phyloP scores from a whole-genome alignment of 1,140 invertebrate genomes.

The Maconellicoccus hirsutus region DNA sequence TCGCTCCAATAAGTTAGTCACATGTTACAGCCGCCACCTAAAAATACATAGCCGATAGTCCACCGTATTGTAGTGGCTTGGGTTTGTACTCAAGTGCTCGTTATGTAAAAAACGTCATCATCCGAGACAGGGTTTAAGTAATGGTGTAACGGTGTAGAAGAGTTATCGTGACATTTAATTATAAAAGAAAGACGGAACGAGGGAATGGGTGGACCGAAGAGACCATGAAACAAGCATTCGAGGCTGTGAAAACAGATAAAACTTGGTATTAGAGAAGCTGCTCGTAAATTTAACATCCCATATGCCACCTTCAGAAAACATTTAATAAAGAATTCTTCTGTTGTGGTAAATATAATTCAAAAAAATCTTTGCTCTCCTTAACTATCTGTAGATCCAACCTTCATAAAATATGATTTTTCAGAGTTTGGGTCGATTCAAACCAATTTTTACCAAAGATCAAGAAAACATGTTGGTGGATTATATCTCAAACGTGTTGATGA shows the following conservation, averaged over 20 bases:
- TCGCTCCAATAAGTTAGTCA: not conserved
- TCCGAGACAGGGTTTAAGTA: too few species aligned
- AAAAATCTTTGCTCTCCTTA: not conserved
- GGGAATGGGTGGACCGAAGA: not conserved
- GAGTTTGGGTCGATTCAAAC: not conserved
- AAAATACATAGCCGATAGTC: too few species aligned
- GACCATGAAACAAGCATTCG: not conserved
- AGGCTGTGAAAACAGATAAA: not conserved
- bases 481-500: constrained; percentile 17
- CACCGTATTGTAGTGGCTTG: too few species aligned
- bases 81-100: too few species aligned
- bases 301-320: constrained; percentile 2
- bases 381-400: too few species aligned
- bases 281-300: not conserved
- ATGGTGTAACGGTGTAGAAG: too few species aligned
- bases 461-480: constrained; percentile 23
- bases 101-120: too few species aligned
- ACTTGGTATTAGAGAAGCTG: not conserved
- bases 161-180: too few species aligned
- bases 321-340: not conserved
- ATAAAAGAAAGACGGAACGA: too few species aligned
- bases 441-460: constrained; percentile 15
- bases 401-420: not conserved
- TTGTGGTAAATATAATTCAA: not conserved
- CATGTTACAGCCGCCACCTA: too few species aligned